Evolutionary conservation across 2,113 vertebrate species (phyloP).

Genomic region (Malurus alboscapulatus): DNA sequence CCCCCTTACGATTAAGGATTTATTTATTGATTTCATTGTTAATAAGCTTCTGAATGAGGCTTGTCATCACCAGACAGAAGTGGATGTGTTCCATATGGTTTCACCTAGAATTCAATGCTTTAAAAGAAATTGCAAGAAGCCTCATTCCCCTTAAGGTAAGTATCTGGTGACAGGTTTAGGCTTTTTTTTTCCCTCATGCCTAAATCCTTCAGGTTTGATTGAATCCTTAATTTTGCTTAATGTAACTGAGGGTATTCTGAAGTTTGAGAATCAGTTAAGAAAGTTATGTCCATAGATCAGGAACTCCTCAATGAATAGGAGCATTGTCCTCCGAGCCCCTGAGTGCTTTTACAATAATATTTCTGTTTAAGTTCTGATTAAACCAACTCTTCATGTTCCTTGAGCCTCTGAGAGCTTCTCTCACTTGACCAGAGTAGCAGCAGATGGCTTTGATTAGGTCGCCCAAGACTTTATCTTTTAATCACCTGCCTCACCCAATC

Average conservation of each 20-base stretch:
- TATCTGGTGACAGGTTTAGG: background rate
- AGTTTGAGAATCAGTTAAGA: background rate
- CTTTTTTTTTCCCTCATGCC: background rate
- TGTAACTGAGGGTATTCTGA: slow-evolving; percentile 4
- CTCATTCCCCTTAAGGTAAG: background rate
- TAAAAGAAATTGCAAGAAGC: background rate
- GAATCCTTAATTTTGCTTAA: slow-evolving; percentile 13
- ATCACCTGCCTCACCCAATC: slow-evolving; percentile 55
- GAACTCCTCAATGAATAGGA: background rate
- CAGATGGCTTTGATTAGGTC: slow-evolving; percentile 72
- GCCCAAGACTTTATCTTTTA: slow-evolving; percentile 48
- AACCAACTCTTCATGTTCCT: slow-evolving; percentile 9
- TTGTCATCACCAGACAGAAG: background rate
- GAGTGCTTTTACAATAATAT: slow-evolving; percentile 14
- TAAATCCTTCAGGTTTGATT: background rate
- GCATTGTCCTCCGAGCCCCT: background rate
- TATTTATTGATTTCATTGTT: background rate
- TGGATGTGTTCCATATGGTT: background rate
- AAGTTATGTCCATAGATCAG: background rate
- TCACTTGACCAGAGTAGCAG: slow-evolving; percentile 7
- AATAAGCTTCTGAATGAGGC: background rate
- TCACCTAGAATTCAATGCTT: background rate
- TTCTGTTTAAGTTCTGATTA: slow-evolving; percentile 9
- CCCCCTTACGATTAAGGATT: background rate
- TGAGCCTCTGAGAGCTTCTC: slow-evolving; percentile 40